Base-by-base conservation (phyloP, 2,113 vertebrate genomes). In the Anser brachyrhynchus region DNA sequence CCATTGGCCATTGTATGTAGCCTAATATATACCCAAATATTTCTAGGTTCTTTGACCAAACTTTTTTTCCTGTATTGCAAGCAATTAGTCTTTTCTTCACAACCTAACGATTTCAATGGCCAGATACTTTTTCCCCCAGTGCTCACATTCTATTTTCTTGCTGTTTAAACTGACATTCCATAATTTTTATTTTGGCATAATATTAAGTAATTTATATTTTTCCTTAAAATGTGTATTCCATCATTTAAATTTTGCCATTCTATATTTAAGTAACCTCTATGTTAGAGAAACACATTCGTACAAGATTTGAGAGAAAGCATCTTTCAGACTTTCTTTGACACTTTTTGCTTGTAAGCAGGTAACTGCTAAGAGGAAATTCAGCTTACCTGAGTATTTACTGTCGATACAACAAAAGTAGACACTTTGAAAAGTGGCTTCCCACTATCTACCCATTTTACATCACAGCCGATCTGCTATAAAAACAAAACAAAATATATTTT, bases 401-500 rank as follows among this genome's bases (percentile, higher is more conserved):
- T 99, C 10, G 99, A 99, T 43, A 99, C 98, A 70, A 99, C 98
- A 33, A 99, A 98, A 35, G 99, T 98, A 13, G 98, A 98, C 41
- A 99, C 98, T 98, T 98, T 99, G 97, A 99, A 99, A 88, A 99
- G 98, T 12, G 98, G 92, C 97, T 99, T 99, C 69, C 99, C 99
- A 80, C 98, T 97, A 64, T 99, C 99, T 1, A 99, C 99, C 99
- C 99, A 99, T 89, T 99, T 99, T 73, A 99, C 93, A 79, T 99
- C 99, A 61, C 98, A 98, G 94, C 98, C 97, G 2, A 96, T 97
- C 90, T 99, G 96, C 97, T 96, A 92, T 80, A 41, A 72, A 93
- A 89, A 77, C 18, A 91, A 77, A 44, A 75, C 6, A 76, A 54
- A 77, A 96, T 88, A 81, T 19, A 92, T 2, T 80, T 90, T 83